Base-by-base conservation (phyloP, 1,140 invertebrate species). In the Lordiphosa collinella region DNA sequence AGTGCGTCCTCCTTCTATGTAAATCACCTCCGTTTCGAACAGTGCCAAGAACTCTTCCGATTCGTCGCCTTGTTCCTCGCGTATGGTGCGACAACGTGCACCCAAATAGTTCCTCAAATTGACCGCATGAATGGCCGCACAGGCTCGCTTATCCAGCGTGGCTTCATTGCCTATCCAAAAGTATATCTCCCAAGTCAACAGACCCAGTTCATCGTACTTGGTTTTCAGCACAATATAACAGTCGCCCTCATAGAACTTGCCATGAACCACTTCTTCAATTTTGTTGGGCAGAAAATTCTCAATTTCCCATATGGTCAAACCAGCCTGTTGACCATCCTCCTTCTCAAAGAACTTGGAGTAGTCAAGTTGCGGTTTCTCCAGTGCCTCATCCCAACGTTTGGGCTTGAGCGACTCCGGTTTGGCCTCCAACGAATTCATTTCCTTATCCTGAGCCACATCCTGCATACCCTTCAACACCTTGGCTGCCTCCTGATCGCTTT, bases 261-360 rank as follows among this genome's bases (percentile, higher is more conserved):
- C 98, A 90, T 98, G 94, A 0, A 96, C 93, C 8, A 94, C 95
- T 92, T 96, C 93, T 56, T 96, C 95, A 54, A 99, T 94, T 79
- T 94, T 94, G 89, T 98, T 98, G 0, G 98, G 98, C 55, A 99
- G 90, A 89, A 99, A 99, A 89, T 99, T 99, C 90, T 99, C 98
- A 58, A 99, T 99, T 91, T 99, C 98, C 97, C 98, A 99, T 57
- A 98, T 94, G 2, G 94, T 94, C 12, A 99, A 76, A 13, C 96
- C 96, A 0, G 94, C 94, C 37, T 94, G 92, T 86, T 98, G 96
- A 4, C 98, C 98, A 1, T 98, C 96, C 88, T 99, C 97, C 71
- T 98, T 96, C 78, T 99, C 98, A 89, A 99, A 99, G 89, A 99
- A 97, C 89, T 99, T 98, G 0, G 97, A 99, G 90, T 99, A 99